Evolutionary conservation across 2,113 vertebrate genomes (phyloP).

Genomic region (Eolophus roseicapilla): DNA sequence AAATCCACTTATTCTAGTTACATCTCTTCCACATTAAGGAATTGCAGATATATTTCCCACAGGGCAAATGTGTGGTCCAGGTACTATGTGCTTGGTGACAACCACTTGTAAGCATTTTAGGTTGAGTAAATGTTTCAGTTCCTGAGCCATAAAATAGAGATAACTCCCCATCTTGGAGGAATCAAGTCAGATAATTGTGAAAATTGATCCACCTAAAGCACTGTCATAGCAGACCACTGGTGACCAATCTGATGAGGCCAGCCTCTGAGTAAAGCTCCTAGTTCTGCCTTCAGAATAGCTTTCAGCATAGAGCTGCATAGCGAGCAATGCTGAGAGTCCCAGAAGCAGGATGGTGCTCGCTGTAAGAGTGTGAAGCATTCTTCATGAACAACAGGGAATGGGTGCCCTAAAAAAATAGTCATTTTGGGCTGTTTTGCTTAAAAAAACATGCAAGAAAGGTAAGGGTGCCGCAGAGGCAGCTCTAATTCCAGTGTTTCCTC

Average conservation of each 20-base stretch:
- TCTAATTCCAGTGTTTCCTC: not conserved
- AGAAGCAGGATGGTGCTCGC: rapidly evolving
- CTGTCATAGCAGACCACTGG: not conserved
- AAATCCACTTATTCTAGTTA: not conserved
- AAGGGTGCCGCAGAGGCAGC: rapidly evolving
- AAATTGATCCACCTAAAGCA: not conserved
- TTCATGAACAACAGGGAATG: rapidly evolving
- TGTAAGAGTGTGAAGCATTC: not conserved
- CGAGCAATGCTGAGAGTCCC: not conserved
- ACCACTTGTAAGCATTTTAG: not conserved
- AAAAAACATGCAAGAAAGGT: not conserved
- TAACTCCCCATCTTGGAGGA: not conserved
- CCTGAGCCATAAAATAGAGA: not conserved
- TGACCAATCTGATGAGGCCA: not conserved
- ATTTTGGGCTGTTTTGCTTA: not conserved
- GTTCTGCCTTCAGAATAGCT: not conserved
- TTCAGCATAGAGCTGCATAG: not conserved
- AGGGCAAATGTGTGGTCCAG: not conserved
- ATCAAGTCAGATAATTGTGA: not conserved
- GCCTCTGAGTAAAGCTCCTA: not conserved
- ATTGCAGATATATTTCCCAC: not conserved
- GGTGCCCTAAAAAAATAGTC: not conserved
- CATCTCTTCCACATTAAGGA: not conserved
- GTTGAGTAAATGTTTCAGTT: not conserved
- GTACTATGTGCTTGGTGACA: rapidly evolving